These are phyloP conservation scores for Gymnothorax reevesii DNA, from an alignment of 2,797 vertebrate genomes.

Conservation along the genomic window DNA sequence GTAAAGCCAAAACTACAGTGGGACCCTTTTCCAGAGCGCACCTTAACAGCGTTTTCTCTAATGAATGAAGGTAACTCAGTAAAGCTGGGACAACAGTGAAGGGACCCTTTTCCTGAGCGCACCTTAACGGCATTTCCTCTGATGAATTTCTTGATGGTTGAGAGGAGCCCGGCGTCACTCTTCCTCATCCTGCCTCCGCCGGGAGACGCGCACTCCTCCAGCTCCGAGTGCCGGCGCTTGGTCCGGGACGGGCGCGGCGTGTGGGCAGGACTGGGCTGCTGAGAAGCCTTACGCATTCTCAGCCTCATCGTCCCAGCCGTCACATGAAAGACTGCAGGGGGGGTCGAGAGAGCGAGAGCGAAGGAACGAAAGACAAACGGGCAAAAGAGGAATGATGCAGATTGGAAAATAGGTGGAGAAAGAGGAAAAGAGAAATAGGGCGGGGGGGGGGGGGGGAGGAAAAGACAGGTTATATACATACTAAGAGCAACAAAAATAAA, in stretches of 20 bases:
- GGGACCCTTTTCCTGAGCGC: neutral
- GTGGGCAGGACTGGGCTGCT: slow-evolving; percentile 81
- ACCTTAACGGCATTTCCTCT: slow-evolving; percentile 96
- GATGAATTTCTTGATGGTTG: slow-evolving; percentile 96
- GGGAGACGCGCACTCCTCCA: slow-evolving; percentile 74
- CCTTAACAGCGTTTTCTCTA: too few relatives aligned
- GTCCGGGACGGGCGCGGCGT: slow-evolving; percentile 77
- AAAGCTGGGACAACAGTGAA: neutral
- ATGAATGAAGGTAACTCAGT: too few relatives aligned
- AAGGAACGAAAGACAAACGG: slow-evolving; percentile 3
- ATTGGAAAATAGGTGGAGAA: neutral
- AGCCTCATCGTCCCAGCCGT: slow-evolving; percentile 91
- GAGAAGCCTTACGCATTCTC: slow-evolving; percentile 95
- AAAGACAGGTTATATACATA: too few relatives aligned
- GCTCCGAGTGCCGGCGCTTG: slow-evolving; percentile 91
- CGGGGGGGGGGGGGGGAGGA: slow-evolving; percentile 47
- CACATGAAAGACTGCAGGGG: slow-evolving; percentile 85
- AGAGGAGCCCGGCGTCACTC: slow-evolving; percentile 88
- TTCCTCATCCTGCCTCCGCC: slow-evolving; percentile 85
- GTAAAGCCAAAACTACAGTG: too few relatives aligned
- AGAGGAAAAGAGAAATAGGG: slow-evolving; percentile 29
- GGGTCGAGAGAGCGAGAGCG: neutral
- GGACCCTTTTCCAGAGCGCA: too few relatives aligned
- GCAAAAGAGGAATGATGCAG: slow-evolving; percentile 6
- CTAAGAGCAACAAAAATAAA: too few relatives aligned